phyloP scores from a whole-genome alignment of 1,140 invertebrate species.

The Drosophila willistoni region DNA sequence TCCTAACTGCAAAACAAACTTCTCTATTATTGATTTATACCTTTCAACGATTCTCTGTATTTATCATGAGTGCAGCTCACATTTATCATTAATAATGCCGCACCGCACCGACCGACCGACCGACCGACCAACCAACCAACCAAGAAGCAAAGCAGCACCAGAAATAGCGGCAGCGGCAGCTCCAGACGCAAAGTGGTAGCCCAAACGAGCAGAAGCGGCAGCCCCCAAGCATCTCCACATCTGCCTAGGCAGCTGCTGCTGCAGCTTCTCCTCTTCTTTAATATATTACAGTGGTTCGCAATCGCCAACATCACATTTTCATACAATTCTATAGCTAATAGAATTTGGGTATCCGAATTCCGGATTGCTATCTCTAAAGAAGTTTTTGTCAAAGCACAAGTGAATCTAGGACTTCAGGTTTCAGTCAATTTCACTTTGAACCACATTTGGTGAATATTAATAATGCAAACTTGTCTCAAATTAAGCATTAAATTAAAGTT shows the following conservation, averaged over 20 bases:
- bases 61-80: slow-evolving; percentile 82
- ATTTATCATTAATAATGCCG: slow-evolving; percentile 83
- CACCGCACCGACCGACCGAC: slow-evolving; percentile 38
- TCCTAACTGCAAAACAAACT: slow-evolving; percentile 78
- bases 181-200: slow-evolving; percentile 60
- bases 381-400: background rate
- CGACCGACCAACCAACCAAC: too few species aligned
- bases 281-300: slow-evolving; percentile 40
- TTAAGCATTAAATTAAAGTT: too few species aligned
- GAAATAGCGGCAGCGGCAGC: slow-evolving; percentile 22
- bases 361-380: too few species aligned
- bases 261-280: slow-evolving; percentile 44
- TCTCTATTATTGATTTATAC: slow-evolving; percentile 82
- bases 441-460: too few species aligned
- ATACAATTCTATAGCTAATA: background rate
- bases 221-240: slow-evolving; percentile 60
- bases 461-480: too few species aligned
- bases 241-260: slow-evolving; percentile 50
- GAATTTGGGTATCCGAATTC: too few species aligned
- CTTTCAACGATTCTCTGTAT: slow-evolving; percentile 83
- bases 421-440: too few species aligned
- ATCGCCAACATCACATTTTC: background rate
- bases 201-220: slow-evolving; percentile 43
- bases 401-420: too few species aligned
- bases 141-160: slow-evolving; percentile 25